Base-by-base conservation (phyloP, 2,797 vertebrate genomes). In the Sphaeramia orbicularis region DNA sequence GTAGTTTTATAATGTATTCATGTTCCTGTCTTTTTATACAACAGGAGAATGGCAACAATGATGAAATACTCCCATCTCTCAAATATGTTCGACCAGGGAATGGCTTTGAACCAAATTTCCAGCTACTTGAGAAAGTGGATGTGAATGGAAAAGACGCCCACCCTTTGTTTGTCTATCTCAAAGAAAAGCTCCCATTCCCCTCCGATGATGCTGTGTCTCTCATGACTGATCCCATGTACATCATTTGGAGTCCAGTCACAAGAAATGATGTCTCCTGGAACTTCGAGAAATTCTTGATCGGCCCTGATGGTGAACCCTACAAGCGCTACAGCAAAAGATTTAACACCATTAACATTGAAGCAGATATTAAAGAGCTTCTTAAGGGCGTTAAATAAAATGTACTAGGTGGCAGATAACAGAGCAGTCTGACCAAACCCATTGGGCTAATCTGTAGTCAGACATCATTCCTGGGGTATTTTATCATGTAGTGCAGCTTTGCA, bases 201-300 rank as follows among this genome's bases (percentile, higher is more conserved):
- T 90, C 85, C 13, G 96, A 98, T n/a, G 93, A 97, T 0, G 18
- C 94, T 8, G 57, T 78, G n/a, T 85, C 93, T 16, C 91, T 98
- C 52, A 97, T 97, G 95, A 91, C 57, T 1, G 95, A 98, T 85
- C 96, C 96, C 1, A 95, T 96, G 80, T 86, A 42, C 82, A 96
- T 97, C 88, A 93, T 92, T 64, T 97, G 96, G 96, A 96, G 95
- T 19, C 96, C 96, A 0, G 95, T 98, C 37, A 87, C 86, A 71
- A 93, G 96, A 71, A 95, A 89, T 7, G 96, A 98, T 53, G 32
- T 98, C 42, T 56, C 96, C 73, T 98, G 97, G 96, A 98, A 98
- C 86, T 98, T 97, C 11, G 97, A 97, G 86, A 98, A 98, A 93
- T 98, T 98, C 86, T 93, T 97, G 32, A 84, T 98, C 0, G 72